Evolutionary conservation across 1,140 invertebrate genomes (phyloP).

Genomic region (Brachionus manjavacas): DNA sequence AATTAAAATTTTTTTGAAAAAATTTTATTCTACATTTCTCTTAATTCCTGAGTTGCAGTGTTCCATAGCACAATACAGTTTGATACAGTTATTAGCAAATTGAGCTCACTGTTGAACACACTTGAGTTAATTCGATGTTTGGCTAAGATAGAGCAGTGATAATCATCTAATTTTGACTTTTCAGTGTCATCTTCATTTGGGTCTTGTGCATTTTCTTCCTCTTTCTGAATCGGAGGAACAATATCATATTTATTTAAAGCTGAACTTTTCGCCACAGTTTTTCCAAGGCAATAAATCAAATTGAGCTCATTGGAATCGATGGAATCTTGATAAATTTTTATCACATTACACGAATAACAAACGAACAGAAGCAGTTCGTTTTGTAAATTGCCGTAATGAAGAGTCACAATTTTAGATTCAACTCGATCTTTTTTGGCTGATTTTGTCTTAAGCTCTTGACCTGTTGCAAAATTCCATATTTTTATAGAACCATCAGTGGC

Average conservation of each 20-base stretch:
- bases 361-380: constrained; percentile 49
- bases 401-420: constrained; percentile 49
- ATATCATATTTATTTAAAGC: neutral
- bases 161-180: neutral
- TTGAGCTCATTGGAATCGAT: constrained; percentile 27
- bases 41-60: neutral
- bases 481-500: constrained; percentile 53
- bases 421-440: neutral
- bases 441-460: constrained; percentile 47
- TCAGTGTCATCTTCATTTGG: neutral
- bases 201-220: neutral
- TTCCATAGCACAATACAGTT: neutral
- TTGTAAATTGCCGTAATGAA: constrained; percentile 46
- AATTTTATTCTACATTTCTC: neutral
- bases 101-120: neutral
- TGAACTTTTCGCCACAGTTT: neutral
- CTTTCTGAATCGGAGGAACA: neutral
- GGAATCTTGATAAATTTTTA: constrained; percentile 49
- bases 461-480: constrained; percentile 56
- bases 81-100: neutral
- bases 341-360: constrained; percentile 51
- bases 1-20: neutral
- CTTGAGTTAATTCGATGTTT: neutral
- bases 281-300: constrained; percentile 16
- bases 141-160: neutral